Conservation (phyloP, 2,797 vertebrate genomes). For the Sebastes aleutianus region DNA sequence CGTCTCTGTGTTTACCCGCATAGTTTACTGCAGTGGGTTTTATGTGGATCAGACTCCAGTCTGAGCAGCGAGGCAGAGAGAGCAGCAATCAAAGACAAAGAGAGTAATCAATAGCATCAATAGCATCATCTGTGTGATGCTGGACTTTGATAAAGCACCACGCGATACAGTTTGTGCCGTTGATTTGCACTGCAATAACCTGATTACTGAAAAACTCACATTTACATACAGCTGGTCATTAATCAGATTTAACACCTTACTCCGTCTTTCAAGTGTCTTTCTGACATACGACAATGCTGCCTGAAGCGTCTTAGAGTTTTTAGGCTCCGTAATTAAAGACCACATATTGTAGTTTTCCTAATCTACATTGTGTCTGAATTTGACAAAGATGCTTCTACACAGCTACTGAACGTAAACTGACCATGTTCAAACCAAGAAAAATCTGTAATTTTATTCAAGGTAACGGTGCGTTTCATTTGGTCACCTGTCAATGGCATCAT, state of each 20-base stretch:
- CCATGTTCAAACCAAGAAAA: neutral
- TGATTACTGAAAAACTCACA: neutral
- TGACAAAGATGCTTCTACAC: neutral
- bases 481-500: no score
- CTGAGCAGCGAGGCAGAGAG: neutral
- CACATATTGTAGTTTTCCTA: neutral
- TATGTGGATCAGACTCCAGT: neutral
- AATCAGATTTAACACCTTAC: neutral
- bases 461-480: no score
- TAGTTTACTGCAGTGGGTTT: neutral
- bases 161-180: neutral
- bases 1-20: neutral
- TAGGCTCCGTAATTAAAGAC: neutral
- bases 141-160: neutral
- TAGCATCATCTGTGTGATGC: neutral
- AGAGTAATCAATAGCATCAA: slow-evolving; percentile 1
- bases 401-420: neutral
- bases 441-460: no score
- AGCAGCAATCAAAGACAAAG: neutral
- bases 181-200: neutral
- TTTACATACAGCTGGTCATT: neutral
- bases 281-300: neutral
- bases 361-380: neutral
- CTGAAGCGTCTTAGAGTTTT: neutral
- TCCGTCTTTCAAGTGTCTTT: neutral